Evolutionary conservation across 35 echinoderm and acorn worm species (phyloP).

Genomic region (Apostichopus californicus): DNA sequence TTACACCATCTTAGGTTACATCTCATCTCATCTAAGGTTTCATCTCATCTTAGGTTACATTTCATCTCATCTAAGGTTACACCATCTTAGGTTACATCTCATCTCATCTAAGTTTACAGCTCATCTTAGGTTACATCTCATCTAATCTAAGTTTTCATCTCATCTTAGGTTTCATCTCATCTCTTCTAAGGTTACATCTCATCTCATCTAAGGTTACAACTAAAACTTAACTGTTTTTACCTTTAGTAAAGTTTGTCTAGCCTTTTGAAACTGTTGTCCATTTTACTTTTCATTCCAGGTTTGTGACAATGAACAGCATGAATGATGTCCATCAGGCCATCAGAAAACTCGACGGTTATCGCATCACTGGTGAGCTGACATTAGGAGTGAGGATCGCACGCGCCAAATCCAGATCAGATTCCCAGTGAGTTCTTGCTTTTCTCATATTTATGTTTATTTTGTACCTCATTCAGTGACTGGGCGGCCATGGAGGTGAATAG

Average conservation of each 20-base stretch:
- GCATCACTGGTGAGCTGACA: background rate
- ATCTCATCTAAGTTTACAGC: too few relatives aligned
- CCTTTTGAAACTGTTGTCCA: background rate
- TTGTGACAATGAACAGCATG: conserved; percentile 13
- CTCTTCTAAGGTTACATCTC: too few relatives aligned
- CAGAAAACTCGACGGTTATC: conserved; percentile 17
- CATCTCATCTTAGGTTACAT: too few relatives aligned
- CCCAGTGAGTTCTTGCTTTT: background rate
- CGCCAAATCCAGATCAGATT: background rate
- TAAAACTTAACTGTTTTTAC: background rate
- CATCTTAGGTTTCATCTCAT: too few relatives aligned
- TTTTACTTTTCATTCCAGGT: background rate
- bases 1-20: too few relatives aligned
- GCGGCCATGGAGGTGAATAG: background rate
- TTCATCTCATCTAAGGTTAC: too few relatives aligned
- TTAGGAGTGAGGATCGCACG: background rate
- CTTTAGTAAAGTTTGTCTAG: background rate
- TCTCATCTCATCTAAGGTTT: too few relatives aligned
- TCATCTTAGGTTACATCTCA: too few relatives aligned
- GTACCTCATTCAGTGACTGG: background rate
- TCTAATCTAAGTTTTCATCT: too few relatives aligned
- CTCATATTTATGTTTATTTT: background rate
- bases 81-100: too few relatives aligned
- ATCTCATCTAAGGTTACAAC: too few relatives aligned
- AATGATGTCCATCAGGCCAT: background rate